Base-by-base conservation (phyloP, 2,797 vertebrate species). In the Rhinoraja longicauda region DNA sequence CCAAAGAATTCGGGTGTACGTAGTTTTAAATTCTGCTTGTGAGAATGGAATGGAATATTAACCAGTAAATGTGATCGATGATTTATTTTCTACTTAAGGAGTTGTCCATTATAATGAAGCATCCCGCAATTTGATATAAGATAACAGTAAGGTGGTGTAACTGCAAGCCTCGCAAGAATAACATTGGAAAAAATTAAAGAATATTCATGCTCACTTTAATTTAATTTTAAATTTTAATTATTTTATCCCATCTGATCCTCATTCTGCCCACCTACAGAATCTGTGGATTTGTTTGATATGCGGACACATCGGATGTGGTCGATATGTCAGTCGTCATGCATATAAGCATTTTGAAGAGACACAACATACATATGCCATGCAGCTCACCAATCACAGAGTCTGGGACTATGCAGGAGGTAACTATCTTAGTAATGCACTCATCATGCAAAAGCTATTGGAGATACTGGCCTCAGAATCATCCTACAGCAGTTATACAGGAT, bases 261-360 rank as follows among this genome's bases (percentile, higher is more conserved):
- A n/a, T 36, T 15, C 76, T 29, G 29, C 29, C 75, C 75, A n/a
- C 19, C 77, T 78, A 73, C 94, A 99, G 99, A 99, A 99, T 95
- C 96, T 99, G 93, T 99, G 99, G 99, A 99, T 99, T 94, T 99
- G 99, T 94, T 95, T 99, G 93, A 99, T 99, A 94, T 99, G 99
- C 0, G 99, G 99, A 0, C 98, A 99, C 96, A 99, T 99, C 19
- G 99, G 98, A 36, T 99, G 99, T 0, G 99, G 99, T 0, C 98
- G 98, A 32, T 99, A 99, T 4, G 97, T 99, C 7, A 99, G 98
- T 82, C 98, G 98, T 9, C 99, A 99, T 1, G 99, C 99, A 4
- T 98, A 99, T 96, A 99, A 98, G 94, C 99, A 99, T 96, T 99
- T 99, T 82, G 99, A 99, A 95, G 98, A 99, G 93, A 99, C 99